These are phyloP conservation scores for Alcedo quadribrachys DNA, from an alignment of 2,797 vertebrate genomes.

Conservation along the genomic window DNA sequence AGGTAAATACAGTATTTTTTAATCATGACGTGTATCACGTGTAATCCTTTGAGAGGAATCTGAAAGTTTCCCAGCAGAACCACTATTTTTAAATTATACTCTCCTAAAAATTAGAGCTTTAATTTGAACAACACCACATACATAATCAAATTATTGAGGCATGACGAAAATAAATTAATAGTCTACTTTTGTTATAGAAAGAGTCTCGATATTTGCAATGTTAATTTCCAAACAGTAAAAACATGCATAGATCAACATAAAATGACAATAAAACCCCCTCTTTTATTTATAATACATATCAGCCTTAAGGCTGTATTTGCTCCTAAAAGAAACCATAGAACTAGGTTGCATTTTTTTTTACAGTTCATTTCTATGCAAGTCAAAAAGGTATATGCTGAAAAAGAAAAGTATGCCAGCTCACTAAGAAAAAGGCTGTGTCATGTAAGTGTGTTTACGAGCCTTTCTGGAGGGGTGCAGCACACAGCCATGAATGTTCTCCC, in stretches of 20 bases:
- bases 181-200: conserved; percentile 20
- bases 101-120: conserved; percentile 32
- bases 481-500: not conserved
- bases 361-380: not conserved
- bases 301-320: conserved; percentile 11
- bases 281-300: conserved; percentile 19
- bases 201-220: conserved; percentile 37
- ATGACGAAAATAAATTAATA: conserved; percentile 43
- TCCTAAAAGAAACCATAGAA: not conserved
- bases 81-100: conserved; percentile 10
- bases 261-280: not conserved
- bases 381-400: conserved; percentile 6
- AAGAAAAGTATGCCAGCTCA: not conserved
- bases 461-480: not conserved
- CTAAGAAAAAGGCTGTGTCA: not conserved
- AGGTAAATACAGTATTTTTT: not conserved
- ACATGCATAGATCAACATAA: conserved; percentile 25
- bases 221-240: conserved; percentile 36
- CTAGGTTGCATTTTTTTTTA: not conserved
- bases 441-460: not conserved
- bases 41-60: conserved; percentile 2
- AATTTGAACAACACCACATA: conserved; percentile 49
- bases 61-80: conserved; percentile 12
- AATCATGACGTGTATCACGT: not conserved
- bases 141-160: conserved; percentile 44